Evolutionary conservation across 2,888 invertebrate genomes (phyloP).

Genomic region (Drosophila engyochracea): DNA sequence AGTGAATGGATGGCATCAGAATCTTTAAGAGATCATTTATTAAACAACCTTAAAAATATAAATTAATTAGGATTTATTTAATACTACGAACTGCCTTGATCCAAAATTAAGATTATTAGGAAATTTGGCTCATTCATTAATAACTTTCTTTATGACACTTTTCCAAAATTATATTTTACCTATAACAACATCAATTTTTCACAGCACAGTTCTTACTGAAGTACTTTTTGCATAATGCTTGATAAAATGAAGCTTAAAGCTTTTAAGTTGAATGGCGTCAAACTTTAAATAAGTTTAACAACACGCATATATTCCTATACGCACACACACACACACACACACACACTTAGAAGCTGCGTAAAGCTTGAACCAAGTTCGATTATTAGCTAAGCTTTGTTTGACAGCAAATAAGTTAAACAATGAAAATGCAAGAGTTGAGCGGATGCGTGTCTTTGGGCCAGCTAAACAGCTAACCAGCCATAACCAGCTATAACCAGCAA

Average conservation of each 20-base stretch:
- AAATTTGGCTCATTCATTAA: neutral
- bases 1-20: neutral
- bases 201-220: constrained; percentile 7
- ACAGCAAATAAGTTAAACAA: constrained; percentile 4
- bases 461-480: neutral
- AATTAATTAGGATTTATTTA: rapidly evolving
- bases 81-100: neutral
- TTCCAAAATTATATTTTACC: neutral
- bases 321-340: neutral
- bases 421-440: neutral
- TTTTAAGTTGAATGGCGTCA: constrained; percentile 7
- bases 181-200: neutral
- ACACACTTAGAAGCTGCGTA: neutral
- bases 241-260: constrained; percentile 41
- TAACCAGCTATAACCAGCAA: neutral
- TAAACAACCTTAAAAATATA: neutral
- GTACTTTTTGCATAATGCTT: neutral
- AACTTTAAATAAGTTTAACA: neutral
- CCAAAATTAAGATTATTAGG: neutral
- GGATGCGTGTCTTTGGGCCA: constrained; percentile 18
- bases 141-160: neutral
- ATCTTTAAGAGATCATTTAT: neutral
- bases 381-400: neutral
- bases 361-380: neutral
- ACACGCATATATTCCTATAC: neutral